phyloP scores from a whole-genome alignment of 2,113 vertebrate species.

The Psephotus haematonotus region DNA sequence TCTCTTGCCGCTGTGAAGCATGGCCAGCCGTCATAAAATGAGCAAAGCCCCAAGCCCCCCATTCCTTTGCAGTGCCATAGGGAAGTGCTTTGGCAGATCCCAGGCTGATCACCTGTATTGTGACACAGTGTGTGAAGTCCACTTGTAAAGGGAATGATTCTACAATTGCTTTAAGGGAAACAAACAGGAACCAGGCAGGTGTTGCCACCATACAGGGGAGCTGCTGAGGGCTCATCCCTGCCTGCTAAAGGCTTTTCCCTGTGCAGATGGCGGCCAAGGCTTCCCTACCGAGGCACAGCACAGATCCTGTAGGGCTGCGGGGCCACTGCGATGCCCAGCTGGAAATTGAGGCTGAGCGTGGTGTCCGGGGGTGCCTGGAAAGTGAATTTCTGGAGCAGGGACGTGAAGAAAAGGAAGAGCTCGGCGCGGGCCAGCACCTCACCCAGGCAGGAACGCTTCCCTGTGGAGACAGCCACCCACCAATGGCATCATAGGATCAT shows the following conservation, averaged over 20 bases:
- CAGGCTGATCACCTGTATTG: neutral
- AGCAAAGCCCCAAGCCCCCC: neutral
- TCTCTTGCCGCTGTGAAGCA: neutral
- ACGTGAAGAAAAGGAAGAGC: conserved; percentile 85
- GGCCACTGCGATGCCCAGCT: neutral
- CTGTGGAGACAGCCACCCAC: conserved; percentile 57
- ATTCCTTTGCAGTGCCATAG: neutral
- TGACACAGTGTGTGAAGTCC: accelerated
- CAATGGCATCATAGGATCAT: neutral
- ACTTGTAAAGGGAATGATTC: neutral
- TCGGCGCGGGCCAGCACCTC: conserved; percentile 82
- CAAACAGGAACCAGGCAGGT: accelerated
- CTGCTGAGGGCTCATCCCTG: accelerated
- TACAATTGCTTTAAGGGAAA: neutral
- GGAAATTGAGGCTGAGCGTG: conserved; percentile 47
- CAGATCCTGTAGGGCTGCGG: conserved; percentile 75
- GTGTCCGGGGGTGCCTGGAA: conserved; percentile 67
- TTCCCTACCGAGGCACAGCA: conserved; percentile 52
- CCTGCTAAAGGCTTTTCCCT: neutral
- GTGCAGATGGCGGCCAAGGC: accelerated
- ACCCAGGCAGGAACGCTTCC: conserved; percentile 81
- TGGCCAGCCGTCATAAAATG: neutral
- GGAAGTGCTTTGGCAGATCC: neutral
- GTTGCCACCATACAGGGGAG: accelerated
- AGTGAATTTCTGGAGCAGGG: conserved; percentile 81